These are phyloP conservation scores for Himantopus leucocephalus DNA, from an alignment of 2,113 vertebrate genomes.

Conservation along the genomic window DNA sequence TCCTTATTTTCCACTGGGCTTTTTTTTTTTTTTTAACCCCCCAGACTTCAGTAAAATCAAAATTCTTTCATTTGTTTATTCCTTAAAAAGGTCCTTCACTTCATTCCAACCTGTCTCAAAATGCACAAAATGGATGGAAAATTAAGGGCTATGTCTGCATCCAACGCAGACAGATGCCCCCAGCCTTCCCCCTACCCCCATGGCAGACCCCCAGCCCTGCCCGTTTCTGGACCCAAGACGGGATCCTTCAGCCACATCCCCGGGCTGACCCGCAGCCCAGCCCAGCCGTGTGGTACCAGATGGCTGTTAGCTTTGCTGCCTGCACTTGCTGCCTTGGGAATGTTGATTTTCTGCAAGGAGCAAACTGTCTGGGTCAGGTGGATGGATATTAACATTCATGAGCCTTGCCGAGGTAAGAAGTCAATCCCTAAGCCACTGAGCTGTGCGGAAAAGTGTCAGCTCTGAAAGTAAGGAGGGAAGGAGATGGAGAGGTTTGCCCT, in stretches of 20 bases:
- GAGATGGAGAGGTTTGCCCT: neutral
- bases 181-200: neutral
- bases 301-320: neutral
- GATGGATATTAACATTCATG: conserved; percentile 20
- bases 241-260: neutral
- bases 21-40: too few relatives aligned
- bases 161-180: neutral
- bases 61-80: neutral
- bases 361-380: neutral
- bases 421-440: conserved; percentile 2
- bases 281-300: fast-evolving
- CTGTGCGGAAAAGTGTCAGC: neutral
- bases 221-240: neutral
- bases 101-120: neutral
- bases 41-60: neutral
- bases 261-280: neutral
- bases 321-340: neutral
- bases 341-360: neutral
- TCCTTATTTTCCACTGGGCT: neutral
- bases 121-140: neutral
- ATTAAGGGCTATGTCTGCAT: neutral
- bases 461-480: neutral
- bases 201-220: neutral
- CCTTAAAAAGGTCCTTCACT: neutral
- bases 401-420: neutral